phyloP scores from a whole-genome alignment of 2,888 invertebrate genomes.

The Serripes groenlandicus region DNA sequence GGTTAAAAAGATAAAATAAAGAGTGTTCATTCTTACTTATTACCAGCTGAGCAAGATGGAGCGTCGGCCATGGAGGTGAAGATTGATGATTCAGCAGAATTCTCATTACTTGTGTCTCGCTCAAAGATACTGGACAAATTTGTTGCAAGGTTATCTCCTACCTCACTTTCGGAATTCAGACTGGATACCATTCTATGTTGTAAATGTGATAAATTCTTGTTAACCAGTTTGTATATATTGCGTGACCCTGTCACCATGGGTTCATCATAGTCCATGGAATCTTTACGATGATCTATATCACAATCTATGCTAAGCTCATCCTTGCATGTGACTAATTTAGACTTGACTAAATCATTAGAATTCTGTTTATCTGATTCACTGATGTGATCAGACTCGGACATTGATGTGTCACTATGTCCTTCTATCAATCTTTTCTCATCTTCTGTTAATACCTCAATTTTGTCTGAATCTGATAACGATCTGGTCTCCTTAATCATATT shows the following conservation, averaged over 20 bases:
- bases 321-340: background rate
- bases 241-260: slow-evolving; percentile 28
- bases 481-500: slow-evolving; percentile 24
- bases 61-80: no score
- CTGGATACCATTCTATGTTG: slow-evolving; percentile 52
- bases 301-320: slow-evolving; percentile 22
- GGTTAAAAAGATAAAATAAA: no score
- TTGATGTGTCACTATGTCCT: slow-evolving; percentile 49
- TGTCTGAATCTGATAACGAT: slow-evolving; percentile 34
- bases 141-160: slow-evolving; percentile 13
- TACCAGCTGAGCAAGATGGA: no score
- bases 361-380: slow-evolving; percentile 3
- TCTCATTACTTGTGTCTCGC: background rate
- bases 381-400: slow-evolving; percentile 30
- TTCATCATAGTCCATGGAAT: slow-evolving; percentile 22
- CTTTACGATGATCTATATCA: slow-evolving; percentile 31
- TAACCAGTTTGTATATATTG: slow-evolving; percentile 13
- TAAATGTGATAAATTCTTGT: slow-evolving; percentile 32
- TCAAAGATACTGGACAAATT: slow-evolving; percentile 55
- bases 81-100: no score
- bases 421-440: slow-evolving; percentile 53
- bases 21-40: no score
- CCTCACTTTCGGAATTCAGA: slow-evolving; percentile 51
- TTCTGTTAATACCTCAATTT: slow-evolving; percentile 43
- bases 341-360: background rate